Evolutionary conservation across 1,140 invertebrate genomes (phyloP), one percentile per base, ranked within the genome.

Genomic region (Hylaeus anthracinus): DNA sequence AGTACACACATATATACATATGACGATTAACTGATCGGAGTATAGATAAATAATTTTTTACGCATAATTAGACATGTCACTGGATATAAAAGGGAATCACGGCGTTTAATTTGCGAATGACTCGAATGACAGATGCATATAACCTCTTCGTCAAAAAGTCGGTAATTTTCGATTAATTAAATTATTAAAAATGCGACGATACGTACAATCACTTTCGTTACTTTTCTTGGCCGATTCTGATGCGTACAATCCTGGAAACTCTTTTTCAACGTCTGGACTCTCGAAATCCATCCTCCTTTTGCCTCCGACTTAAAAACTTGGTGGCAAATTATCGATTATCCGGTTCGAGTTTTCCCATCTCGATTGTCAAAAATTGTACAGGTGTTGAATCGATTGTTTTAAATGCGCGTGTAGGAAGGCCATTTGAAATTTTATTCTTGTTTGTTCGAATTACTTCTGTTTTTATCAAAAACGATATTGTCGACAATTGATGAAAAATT

Each of bases 201-300:
- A 90, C 96, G 95, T 95, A 97, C 97, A 97, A 90, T 98, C 97
- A 91, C 96, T 97, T 90, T 98, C 97, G 89, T 97, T 97, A 90
- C 95, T 97, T 90, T 94, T 97, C 88, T 95, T 96, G 39, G 95
- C 95, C 51, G 95, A 94, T 93, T 97, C 97, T 9, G 96, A 97
- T 14, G 96, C 96, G 91, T 98, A 98, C 67, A 98, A 93, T 61
- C 97, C 97, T 55, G 97, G 97, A 94, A 98, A 98, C 92, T 98
- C 97, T 93, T 97, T 97, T 92, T 97, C 97, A 64, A 97, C 96
- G 89, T 98, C 97, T 56, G 97, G 97, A 92, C 97, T 97, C 93
- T 98, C 97, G 92, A 98, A 98, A 94, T 98, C 97, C 97, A 98
- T 98, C 82, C 83, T 91, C 60, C 6, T 15, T 56, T 39, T 55